These are phyloP conservation scores for Podocnemis expansa DNA, from an alignment of 2,113 vertebrate species.

Conservation along the genomic window DNA sequence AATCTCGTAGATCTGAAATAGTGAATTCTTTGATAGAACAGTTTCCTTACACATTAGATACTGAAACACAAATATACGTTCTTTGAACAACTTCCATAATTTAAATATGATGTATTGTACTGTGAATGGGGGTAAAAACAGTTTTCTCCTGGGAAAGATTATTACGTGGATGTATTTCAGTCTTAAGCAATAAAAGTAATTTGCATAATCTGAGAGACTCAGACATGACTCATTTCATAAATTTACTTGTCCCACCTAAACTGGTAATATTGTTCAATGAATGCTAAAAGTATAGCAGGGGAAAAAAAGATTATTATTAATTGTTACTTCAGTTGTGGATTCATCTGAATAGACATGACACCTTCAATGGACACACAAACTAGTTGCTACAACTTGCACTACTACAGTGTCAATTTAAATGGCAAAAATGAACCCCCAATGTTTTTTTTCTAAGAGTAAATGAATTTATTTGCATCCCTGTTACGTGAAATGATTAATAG, in stretches of 20 bases:
- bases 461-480: background rate
- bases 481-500: background rate
- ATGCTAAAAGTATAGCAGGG: background rate
- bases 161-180: constrained; percentile 43
- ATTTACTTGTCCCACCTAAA: background rate
- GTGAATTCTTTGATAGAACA: background rate
- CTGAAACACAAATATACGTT: background rate
- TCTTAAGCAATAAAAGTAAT: constrained; percentile 52
- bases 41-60: background rate
- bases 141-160: constrained; percentile 51
- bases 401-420: constrained; percentile 38
- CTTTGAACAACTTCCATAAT: background rate
- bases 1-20: background rate
- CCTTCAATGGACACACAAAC: constrained; percentile 14
- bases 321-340: constrained; percentile 55
- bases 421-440: constrained; percentile 10
- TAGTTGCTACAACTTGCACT: constrained; percentile 47
- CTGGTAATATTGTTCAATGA: constrained; percentile 1
- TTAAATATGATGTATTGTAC: background rate
- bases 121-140: background rate
- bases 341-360: constrained; percentile 7
- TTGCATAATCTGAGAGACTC: constrained; percentile 4
- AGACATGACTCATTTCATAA: background rate
- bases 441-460: constrained; percentile 24
- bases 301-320: constrained; percentile 1